Evolutionary conservation across 1,140 invertebrate species (phyloP).

Genomic region (Formica exsecta): DNA sequence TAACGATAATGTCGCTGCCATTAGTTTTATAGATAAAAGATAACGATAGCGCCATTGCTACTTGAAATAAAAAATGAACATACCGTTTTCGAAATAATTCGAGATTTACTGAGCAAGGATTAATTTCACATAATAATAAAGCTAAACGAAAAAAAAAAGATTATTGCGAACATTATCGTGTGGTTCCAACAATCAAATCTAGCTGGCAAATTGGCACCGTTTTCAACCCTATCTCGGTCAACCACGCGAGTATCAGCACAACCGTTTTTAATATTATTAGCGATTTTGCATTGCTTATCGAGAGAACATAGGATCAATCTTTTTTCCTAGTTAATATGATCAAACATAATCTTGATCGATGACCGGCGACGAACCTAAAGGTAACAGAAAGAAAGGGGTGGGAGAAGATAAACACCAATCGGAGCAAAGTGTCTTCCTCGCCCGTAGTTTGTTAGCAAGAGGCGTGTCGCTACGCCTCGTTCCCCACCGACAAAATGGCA

Average conservation of each 20-base stretch:
- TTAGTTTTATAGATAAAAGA: neutral
- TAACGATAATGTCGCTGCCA: neutral
- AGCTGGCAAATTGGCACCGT: neutral
- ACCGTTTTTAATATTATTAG: constrained; percentile 1
- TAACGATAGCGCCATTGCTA: neutral
- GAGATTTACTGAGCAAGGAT: neutral
- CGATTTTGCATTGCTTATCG: constrained; percentile 18
- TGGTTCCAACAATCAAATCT: neutral
- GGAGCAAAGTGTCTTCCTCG: constrained; percentile 35
- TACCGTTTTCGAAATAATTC: neutral
- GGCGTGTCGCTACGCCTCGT: constrained; percentile 59
- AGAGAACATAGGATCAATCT: neutral
- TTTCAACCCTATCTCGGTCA: neutral
- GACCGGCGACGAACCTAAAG: constrained; percentile 2
- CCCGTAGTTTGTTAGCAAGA: constrained; percentile 18
- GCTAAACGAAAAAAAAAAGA: neutral
- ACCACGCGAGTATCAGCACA: neutral
- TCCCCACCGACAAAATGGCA: constrained; percentile 59
- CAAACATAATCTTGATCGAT: constrained; percentile 38
- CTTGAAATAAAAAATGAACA: neutral
- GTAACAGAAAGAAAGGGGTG: neutral
- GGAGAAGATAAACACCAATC: constrained; percentile 51
- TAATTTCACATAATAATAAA: constrained; percentile 1
- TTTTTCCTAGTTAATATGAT: constrained; percentile 36
- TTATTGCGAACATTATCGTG: neutral